phyloP scores from a whole-genome alignment of 2,113 vertebrate genomes.

The Saiga tatarica region DNA sequence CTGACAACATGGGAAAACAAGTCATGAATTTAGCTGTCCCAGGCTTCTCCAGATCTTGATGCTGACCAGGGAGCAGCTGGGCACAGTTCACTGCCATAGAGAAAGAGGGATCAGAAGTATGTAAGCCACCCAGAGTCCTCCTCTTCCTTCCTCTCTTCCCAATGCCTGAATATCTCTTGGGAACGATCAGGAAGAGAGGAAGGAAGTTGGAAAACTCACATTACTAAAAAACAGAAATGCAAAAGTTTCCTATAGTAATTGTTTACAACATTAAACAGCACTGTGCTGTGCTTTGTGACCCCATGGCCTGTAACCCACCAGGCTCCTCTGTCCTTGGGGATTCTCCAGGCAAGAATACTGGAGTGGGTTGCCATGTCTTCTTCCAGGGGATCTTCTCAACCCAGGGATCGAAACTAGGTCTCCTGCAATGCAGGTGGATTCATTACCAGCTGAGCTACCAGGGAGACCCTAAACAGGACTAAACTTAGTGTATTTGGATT shows the following conservation, averaged over 20 bases:
- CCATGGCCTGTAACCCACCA: not conserved
- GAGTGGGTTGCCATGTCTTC: not conserved
- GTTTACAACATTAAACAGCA: not conserved
- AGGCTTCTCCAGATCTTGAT: not conserved
- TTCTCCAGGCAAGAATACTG: not conserved
- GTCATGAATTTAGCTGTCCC: not conserved
- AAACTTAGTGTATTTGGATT: not conserved
- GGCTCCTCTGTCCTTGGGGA: not conserved
- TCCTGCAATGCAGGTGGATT: not conserved
- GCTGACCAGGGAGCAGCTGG: not conserved
- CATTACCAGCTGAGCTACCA: not conserved
- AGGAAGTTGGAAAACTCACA: not conserved
- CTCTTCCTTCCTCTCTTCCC: not conserved
- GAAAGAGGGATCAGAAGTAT: not conserved
- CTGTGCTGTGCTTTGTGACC: not conserved
- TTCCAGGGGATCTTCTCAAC: not conserved
- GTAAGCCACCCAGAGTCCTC: rapidly evolving
- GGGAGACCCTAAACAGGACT: not conserved
- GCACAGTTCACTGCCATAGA: not conserved
- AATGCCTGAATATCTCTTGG: not conserved
- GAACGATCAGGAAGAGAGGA: not conserved
- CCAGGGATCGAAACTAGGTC: not conserved
- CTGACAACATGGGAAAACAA: not conserved
- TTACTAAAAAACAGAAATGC: not conserved
- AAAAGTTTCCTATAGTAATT: not conserved